Conservation (phyloP, 2,113 vertebrate species). For the Centropristis striata region DNA sequence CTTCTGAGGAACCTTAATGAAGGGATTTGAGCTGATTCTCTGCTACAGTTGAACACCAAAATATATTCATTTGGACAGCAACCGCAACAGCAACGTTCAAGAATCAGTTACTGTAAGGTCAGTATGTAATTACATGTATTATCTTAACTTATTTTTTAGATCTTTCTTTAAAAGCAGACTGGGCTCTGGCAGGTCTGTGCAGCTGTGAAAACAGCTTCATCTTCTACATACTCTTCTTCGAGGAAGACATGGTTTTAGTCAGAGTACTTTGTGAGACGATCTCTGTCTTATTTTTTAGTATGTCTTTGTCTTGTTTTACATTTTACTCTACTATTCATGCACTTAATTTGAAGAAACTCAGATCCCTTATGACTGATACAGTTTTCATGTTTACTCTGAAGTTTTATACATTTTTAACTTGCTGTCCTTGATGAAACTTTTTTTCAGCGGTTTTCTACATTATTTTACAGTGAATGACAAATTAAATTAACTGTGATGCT, state of each 20-base stretch:
- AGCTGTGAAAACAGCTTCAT: constrained; percentile 60
- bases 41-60: constrained; percentile 32
- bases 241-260: background rate
- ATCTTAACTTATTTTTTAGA: no score
- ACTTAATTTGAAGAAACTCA: no score
- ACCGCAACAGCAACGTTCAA: constrained; percentile 10
- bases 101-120: constrained; percentile 56
- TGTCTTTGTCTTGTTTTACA: background rate
- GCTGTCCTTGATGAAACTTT: background rate
- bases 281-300: background rate
- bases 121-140: no score
- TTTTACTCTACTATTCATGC: background rate
- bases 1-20: constrained; percentile 62
- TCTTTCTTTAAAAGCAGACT: no score
- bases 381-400: background rate
- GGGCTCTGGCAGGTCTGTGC: constrained; percentile 1
- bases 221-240: background rate
- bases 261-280: background rate
- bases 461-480: background rate
- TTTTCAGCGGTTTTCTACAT: background rate
- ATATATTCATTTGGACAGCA: constrained; percentile 25
- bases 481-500: background rate
- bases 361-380: background rate
- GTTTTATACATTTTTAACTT: background rate
- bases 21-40: constrained; percentile 48